Evolutionary conservation across 2,888 invertebrate genomes (phyloP).

Genomic region (Brachylomia viminalis): DNA sequence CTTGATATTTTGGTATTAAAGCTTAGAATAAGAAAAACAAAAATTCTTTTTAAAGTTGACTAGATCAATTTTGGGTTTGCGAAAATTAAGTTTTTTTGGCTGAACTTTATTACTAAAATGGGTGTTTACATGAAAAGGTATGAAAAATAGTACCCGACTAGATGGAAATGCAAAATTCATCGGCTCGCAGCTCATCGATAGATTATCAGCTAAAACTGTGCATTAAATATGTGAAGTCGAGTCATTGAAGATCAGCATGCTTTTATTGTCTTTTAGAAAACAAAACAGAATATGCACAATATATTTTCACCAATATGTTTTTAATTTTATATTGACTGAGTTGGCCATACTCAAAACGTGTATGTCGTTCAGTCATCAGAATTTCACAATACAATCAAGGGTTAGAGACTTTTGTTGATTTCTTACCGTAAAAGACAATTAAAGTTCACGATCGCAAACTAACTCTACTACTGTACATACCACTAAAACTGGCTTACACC

Average conservation of each 20-base stretch:
- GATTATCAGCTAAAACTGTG: slow-evolving; percentile 57
- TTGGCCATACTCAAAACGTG: background rate
- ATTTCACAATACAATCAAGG: background rate
- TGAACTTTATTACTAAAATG: slow-evolving; percentile 77
- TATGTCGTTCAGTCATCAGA: background rate
- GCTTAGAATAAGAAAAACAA: slow-evolving; percentile 80
- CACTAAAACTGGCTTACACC: slow-evolving; percentile 46
- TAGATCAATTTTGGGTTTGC: slow-evolving; percentile 89
- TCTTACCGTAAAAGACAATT: slow-evolving; percentile 42
- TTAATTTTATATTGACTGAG: background rate
- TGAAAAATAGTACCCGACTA: slow-evolving; percentile 75
- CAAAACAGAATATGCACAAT: background rate
- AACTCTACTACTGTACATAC: slow-evolving; percentile 43
- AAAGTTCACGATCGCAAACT: slow-evolving; percentile 21
- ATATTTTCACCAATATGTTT: too few species aligned
- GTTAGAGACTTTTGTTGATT: background rate
- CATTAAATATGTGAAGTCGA: slow-evolving; percentile 52
- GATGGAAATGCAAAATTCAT: slow-evolving; percentile 76
- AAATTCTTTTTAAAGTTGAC: slow-evolving; percentile 83
- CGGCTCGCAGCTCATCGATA: slow-evolving; percentile 56
- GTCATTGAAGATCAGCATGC: slow-evolving; percentile 21
- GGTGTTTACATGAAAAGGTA: slow-evolving; percentile 64
- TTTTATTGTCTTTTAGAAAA: slow-evolving; percentile 42
- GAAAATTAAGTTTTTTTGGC: slow-evolving; percentile 81
- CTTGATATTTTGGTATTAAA: slow-evolving; percentile 85